phyloP scores from a whole-genome alignment of 2,113 vertebrate genomes.

The Dolichotis patagonum region DNA sequence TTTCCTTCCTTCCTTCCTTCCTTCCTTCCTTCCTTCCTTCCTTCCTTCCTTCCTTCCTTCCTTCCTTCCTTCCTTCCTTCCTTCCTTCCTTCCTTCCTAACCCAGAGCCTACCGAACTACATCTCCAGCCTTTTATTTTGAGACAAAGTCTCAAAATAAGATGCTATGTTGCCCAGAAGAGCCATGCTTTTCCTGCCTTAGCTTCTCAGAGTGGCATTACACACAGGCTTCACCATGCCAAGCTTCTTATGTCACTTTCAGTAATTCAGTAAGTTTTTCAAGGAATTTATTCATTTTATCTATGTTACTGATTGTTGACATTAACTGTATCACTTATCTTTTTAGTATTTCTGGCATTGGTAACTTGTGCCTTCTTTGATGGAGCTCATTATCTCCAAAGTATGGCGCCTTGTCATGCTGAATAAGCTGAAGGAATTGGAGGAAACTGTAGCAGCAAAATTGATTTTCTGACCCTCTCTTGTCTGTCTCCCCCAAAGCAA shows the following conservation, averaged over 20 bases:
- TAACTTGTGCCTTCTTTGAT: background rate
- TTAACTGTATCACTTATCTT: background rate
- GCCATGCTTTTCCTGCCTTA: background rate
- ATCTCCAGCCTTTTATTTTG: background rate
- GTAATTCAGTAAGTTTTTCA: background rate
- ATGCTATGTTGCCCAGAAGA: background rate
- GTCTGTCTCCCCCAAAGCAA: background rate
- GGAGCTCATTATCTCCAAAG: background rate
- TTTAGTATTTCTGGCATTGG: conserved; percentile 3
- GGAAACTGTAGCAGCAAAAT: background rate
- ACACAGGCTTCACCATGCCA: background rate
- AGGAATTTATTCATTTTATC: background rate
- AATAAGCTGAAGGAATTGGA: background rate
- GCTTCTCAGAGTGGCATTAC: background rate
- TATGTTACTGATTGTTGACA: background rate
- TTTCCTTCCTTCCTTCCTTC: no score
- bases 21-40: no score
- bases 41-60: background rate
- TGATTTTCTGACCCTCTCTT: background rate
- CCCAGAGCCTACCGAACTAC: background rate
- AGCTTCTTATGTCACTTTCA: background rate
- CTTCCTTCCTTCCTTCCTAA: background rate
- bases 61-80: background rate
- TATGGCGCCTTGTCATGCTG: background rate
- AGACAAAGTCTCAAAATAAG: background rate